Evolutionary conservation across 2,797 vertebrate species (phyloP).

Genomic region (Artibeus jamaicensis): DNA sequence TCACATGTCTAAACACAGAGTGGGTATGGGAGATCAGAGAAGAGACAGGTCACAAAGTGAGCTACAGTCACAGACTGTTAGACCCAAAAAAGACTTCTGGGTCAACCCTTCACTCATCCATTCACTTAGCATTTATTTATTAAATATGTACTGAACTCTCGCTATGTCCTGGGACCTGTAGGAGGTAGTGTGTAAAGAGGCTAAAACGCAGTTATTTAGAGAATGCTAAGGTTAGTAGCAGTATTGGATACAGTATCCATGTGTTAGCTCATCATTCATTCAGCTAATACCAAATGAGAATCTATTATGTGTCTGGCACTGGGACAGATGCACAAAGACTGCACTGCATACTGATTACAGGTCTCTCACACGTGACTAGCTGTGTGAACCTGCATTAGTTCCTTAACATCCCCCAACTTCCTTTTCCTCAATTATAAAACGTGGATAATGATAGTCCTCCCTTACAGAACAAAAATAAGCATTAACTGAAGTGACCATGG

Average conservation of each 20-base stretch:
- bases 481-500: not conserved
- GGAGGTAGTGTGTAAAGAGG: not conserved
- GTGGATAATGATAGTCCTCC: not conserved
- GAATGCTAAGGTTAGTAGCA: not conserved
- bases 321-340: not conserved
- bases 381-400: not conserved
- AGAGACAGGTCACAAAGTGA: not conserved
- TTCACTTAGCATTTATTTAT: not conserved
- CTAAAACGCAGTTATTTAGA: not conserved
- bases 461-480: not conserved
- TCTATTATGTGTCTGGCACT: not conserved
- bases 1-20: not conserved
- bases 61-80: not conserved
- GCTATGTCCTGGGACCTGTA: not conserved
- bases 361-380: not conserved
- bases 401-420: not conserved
- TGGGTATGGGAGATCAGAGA: not conserved
- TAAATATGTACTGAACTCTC: not conserved
- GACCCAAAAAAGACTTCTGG: not conserved
- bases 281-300: not conserved
- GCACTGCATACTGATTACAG: not conserved
- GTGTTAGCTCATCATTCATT: not conserved
- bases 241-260: not conserved
- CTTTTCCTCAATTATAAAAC: not conserved
- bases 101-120: not conserved